Base-by-base conservation (phyloP, 2,797 vertebrate species). In the Myoxocephalus aenaeus region DNA sequence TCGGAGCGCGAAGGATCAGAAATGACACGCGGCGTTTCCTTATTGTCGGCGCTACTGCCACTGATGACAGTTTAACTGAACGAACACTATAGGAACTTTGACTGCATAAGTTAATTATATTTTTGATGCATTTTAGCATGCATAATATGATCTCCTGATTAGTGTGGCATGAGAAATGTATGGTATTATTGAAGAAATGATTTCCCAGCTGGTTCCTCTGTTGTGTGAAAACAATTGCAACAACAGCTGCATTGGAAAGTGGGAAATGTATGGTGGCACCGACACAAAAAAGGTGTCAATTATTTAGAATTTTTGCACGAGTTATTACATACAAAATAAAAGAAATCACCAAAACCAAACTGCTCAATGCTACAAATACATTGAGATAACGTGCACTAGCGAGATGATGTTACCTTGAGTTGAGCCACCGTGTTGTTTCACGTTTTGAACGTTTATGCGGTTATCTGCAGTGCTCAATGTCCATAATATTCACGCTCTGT, bases 1-100 rank as follows among this genome's bases (percentile, higher is more conserved):
- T 74, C 27, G 14, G 46, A 72, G 71, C 69, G 3, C 42, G 27
- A n/a, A 9, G 22, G 27, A 64, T 70, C 51, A 38, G 15, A 57
- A 63, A 65, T 51, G 46, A 73, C 86, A 74, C 12, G 6, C 36
- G 18, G 46, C 27, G 68, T 62, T 74, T 44, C 77, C 17, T 44
- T 36, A 51, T 18, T 62, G 34, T 10, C 48, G 40, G 34, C 20
- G 42, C 36, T 25, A 38, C 38, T 58, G 22, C 36, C n/a, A 38
- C 38, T 58, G 22, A 25, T 51, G 42, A 22, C 38, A 57, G 40
- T 34, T 64, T 40, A 2, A 72, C 18, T 34, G 7, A 8, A 32
- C 20, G 29, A 65, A 34, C 32, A n/a, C 53, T 8, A 40, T 27
- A 27, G 11, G 53, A 51, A 62, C 44, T 17, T 36, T 17, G 11